Conservation (phyloP, 2,113 vertebrate species). For the Urocitellus parryii region DNA sequence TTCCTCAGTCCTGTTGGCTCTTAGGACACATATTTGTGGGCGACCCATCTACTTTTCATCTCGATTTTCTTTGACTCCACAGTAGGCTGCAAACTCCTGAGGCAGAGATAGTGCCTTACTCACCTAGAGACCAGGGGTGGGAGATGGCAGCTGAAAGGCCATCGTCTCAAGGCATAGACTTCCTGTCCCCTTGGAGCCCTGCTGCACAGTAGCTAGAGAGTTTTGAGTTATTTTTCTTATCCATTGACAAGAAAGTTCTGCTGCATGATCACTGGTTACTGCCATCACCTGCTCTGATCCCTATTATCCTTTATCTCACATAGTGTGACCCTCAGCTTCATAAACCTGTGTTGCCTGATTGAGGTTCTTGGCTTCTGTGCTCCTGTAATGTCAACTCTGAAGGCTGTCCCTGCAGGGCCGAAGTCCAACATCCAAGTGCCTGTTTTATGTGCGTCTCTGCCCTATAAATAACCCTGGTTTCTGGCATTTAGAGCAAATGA, state of each 20-base stretch:
- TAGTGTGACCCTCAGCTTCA: not conserved
- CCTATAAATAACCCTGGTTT: not conserved
- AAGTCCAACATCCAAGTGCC: not conserved
- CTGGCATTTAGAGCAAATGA: constrained; percentile 28
- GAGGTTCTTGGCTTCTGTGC: not conserved
- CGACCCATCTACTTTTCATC: not conserved
- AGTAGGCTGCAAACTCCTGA: not conserved
- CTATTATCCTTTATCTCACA: not conserved
- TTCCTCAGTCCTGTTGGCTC: not conserved
- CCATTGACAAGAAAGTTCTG: not conserved
- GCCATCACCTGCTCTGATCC: not conserved
- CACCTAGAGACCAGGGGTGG: not conserved
- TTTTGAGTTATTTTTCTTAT: not conserved
- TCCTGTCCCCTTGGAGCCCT: not conserved
- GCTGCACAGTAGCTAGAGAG: not conserved
- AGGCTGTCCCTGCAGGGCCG: not conserved
- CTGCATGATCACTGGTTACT: not conserved
- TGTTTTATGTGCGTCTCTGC: not conserved
- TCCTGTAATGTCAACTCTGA: not conserved
- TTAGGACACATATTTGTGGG: not conserved
- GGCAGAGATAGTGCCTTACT: not conserved
- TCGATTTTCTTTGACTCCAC: not conserved
- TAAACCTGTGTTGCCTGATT: not conserved
- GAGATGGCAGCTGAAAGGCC: not conserved
- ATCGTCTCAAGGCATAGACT: not conserved